phyloP scores from a whole-genome alignment of 1,140 invertebrate genomes.

The Pseudomyrmex pallidus region DNA sequence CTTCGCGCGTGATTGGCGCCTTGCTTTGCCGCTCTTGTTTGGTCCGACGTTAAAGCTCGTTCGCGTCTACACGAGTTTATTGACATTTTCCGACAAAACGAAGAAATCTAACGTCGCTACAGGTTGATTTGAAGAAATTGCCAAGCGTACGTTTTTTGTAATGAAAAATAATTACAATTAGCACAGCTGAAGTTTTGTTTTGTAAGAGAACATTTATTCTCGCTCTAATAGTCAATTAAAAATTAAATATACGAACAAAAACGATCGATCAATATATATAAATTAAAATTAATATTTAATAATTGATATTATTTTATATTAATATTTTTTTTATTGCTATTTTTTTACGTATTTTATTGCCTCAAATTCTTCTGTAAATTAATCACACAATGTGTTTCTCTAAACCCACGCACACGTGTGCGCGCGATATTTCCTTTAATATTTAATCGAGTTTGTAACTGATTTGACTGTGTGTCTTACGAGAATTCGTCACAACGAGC shows the following conservation, averaged over 20 bases:
- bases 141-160: background rate
- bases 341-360: no score
- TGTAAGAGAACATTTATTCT: no score
- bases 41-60: conserved; percentile 68
- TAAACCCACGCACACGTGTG: no score
- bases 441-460: no score
- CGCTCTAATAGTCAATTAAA: background rate
- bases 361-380: no score
- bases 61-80: conserved; percentile 67
- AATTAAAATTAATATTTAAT: background rate
- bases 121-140: conserved; percentile 34
- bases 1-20: conserved; percentile 83
- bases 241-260: background rate
- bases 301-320: no score
- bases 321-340: no score
- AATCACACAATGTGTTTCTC: no score
- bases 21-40: conserved; percentile 72
- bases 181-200: background rate
- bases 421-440: no score
- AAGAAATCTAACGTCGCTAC: conserved; percentile 49
- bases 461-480: no score
- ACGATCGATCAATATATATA: conserved; percentile 9
- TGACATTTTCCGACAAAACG: conserved; percentile 72
- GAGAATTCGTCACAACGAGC: no score
- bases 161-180: background rate